phyloP scores from a whole-genome alignment of 2,113 vertebrate species.

The Antidorcas marsupialis region DNA sequence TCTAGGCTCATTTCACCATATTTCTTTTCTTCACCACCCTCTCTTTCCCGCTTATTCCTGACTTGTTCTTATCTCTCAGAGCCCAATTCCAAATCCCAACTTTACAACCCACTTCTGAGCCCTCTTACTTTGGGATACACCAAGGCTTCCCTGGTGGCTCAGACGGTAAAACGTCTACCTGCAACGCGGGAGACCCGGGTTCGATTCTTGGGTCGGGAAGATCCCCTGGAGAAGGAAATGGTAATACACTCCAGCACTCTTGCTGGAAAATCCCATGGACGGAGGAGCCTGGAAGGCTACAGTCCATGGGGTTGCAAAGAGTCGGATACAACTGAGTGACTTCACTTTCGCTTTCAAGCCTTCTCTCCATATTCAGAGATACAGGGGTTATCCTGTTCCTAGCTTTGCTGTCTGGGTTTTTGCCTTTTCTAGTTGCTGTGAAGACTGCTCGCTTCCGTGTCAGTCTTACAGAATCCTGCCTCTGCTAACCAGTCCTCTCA shows the following conservation, averaged over 20 bases:
- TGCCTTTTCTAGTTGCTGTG: not conserved
- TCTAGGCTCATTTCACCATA: not conserved
- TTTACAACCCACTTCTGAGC: not conserved
- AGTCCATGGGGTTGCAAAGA: too few relatives aligned
- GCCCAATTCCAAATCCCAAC: not conserved
- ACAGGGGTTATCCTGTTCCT: too few relatives aligned
- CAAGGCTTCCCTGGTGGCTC: too few relatives aligned
- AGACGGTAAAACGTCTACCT: too few relatives aligned
- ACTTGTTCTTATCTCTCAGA: not conserved
- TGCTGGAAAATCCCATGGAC: too few relatives aligned
- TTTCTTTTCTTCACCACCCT: not conserved
- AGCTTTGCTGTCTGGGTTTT: not conserved
- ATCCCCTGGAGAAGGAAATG: too few relatives aligned
- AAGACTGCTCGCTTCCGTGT: not conserved
- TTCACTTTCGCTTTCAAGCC: too few relatives aligned
- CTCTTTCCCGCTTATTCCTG: not conserved
- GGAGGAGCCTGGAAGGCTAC: too few relatives aligned
- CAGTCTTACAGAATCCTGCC: not conserved
- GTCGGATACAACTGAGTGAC: accelerated
- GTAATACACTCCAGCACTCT: too few relatives aligned
- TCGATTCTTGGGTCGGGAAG: too few relatives aligned
- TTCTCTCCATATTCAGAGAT: not conserved
- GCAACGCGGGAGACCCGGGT: too few relatives aligned
- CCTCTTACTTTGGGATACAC: not conserved
- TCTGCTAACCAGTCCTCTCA: too few relatives aligned